These are phyloP conservation scores for Therioaphis trifolii DNA, from an alignment of 2,888 invertebrate species.

Conservation along the genomic window DNA sequence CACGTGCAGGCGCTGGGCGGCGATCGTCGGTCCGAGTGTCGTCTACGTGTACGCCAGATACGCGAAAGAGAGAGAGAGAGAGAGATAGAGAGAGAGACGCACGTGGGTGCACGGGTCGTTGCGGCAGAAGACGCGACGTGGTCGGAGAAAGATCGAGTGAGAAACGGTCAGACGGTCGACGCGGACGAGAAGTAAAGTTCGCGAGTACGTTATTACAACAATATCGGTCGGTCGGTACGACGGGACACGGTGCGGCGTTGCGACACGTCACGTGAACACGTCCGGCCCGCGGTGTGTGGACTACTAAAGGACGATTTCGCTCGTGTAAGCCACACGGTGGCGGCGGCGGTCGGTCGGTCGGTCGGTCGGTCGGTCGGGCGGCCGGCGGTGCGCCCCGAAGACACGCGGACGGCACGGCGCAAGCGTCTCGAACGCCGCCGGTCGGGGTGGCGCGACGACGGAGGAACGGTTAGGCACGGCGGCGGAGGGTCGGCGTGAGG, in stretches of 20 bases:
- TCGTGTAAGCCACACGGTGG: no score
- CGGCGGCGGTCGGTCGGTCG: background rate
- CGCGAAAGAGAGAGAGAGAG: no score
- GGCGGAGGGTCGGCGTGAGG: no score
- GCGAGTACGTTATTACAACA: no score
- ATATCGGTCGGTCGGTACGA: background rate
- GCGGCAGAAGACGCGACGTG: background rate
- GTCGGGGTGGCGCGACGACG: background rate
- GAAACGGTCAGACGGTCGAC: background rate
- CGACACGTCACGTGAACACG: conserved; percentile 1
- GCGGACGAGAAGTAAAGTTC: background rate
- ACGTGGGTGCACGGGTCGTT: background rate
- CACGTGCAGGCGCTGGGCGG: no score
- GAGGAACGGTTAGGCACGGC: no score
- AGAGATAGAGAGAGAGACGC: no score
- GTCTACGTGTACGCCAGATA: no score
- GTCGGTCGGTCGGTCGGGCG: background rate
- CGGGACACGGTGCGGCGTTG: background rate
- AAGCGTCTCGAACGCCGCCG: background rate
- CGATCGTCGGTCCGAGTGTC: no score
- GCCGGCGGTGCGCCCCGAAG: conserved; percentile 18
- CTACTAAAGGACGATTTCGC: no score
- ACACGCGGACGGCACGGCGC: conserved; percentile 32
- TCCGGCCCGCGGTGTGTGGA: background rate
- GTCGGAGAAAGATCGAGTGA: no score